A percentile compares a stretch with the other conserved stretches of the same genome.
phyloP scores from a whole-genome alignment of 2,797 vertebrate genomes.

The Eutrigla gurnardus region DNA sequence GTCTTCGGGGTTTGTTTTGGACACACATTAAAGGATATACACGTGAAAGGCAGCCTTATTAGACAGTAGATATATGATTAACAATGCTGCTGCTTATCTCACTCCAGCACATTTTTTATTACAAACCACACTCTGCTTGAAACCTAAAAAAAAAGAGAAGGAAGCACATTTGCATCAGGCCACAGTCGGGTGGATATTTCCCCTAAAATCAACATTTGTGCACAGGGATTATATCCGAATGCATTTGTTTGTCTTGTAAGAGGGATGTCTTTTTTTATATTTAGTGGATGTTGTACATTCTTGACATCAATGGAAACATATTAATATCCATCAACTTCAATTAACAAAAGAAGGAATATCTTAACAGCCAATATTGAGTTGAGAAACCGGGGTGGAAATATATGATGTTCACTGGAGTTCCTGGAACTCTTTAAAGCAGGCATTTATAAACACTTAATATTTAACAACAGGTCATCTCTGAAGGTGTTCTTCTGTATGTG shows the following conservation, averaged over 20 bases:
- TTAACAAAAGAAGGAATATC: conserved; percentile 23
- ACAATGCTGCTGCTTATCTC: not conserved
- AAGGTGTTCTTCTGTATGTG: not conserved
- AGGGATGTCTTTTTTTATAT: not conserved
- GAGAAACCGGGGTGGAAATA: conserved; percentile 33
- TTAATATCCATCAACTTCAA: conserved; percentile 37
- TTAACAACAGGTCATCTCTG: not conserved
- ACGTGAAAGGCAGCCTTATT: not conserved
- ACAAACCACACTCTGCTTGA: not conserved
- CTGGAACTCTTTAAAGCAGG: not conserved
- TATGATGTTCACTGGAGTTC: conserved; percentile 6
- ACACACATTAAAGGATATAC: not conserved
- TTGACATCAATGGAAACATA: conserved; percentile 6
- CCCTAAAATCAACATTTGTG: not conserved
- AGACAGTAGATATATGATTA: not conserved
- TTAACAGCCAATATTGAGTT: conserved; percentile 30
- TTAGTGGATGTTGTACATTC: conserved; percentile 14
- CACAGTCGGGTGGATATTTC: conserved; percentile 1
- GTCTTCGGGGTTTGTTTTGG: not conserved
- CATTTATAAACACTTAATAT: not conserved
- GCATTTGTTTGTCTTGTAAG: not conserved
- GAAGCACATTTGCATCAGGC: not conserved
- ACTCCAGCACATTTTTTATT: not conserved
- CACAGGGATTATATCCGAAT: not conserved
- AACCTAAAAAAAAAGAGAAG: not conserved